Percentiles rank a stretch among this genome's conserved stretches.
phyloP scores from a whole-genome alignment of 2,113 vertebrate genomes.

The Tragelaphus imberbis region DNA sequence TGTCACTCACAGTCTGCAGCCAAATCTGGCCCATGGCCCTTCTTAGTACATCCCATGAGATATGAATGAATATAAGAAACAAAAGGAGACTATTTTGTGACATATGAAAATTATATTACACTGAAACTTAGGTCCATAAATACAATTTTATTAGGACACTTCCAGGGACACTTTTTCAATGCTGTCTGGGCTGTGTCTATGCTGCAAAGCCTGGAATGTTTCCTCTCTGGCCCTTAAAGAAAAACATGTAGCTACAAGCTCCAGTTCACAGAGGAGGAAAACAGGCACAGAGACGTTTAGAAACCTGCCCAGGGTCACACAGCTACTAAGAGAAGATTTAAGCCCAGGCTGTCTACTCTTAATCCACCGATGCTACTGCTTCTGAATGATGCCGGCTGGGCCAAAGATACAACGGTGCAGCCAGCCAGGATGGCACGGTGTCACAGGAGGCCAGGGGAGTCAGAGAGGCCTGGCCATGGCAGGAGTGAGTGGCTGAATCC shows the following conservation, averaged over 20 bases:
- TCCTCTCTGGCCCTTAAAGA: neutral
- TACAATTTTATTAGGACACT: neutral
- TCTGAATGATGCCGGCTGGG: neutral
- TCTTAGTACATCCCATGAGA: neutral
- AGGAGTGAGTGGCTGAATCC: neutral
- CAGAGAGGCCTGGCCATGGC: neutral
- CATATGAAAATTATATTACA: neutral
- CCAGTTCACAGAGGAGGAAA: neutral
- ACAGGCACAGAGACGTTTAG: neutral
- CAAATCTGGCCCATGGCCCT: neutral
- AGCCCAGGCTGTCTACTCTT: neutral
- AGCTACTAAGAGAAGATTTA: neutral
- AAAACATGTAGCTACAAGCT: neutral
- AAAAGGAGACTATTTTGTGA: neutral
- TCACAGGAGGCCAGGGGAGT: neutral
- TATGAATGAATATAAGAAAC: neutral
- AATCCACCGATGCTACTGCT: neutral
- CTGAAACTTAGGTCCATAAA: neutral
- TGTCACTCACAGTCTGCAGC: neutral
- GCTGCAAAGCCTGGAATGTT: neutral
- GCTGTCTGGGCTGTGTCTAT: neutral
- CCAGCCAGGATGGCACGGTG: neutral
- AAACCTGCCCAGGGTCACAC: neutral
- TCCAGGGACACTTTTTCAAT: neutral
- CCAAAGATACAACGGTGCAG: neutral